phyloP scores from a whole-genome alignment of 2,888 invertebrate species.

The Notodonta ziczac region DNA sequence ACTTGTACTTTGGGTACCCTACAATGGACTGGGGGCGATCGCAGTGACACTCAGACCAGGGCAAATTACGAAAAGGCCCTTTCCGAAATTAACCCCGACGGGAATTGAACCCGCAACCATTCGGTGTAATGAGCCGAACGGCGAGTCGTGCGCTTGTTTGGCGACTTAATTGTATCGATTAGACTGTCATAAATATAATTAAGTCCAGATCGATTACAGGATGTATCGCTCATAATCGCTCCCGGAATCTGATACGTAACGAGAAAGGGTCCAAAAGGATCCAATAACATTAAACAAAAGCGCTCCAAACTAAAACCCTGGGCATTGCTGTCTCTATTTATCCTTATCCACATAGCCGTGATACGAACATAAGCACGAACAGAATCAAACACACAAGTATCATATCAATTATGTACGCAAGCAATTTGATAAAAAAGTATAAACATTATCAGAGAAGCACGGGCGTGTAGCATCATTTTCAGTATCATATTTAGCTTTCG shows the following conservation, averaged over 20 bases:
- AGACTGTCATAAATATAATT: too few relatives aligned
- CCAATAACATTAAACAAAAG: background rate
- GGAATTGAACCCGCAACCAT: too few relatives aligned
- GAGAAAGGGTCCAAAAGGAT: background rate
- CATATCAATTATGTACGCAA: constrained; percentile 1
- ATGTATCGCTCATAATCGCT: background rate
- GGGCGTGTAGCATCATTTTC: constrained; percentile 44
- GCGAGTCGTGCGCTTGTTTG: too few relatives aligned
- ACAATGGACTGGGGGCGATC: too few relatives aligned
- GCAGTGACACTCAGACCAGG: too few relatives aligned
- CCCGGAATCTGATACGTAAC: background rate
- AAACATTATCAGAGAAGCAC: constrained; percentile 39
- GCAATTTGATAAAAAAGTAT: constrained; percentile 32
- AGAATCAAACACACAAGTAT: background rate
- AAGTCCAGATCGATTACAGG: background rate
- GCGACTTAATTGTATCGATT: too few relatives aligned
- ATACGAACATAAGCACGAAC: background rate
- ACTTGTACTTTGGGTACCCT: too few relatives aligned
- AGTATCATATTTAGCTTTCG: constrained; percentile 51
- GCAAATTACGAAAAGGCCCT: too few relatives aligned
- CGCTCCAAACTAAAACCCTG: background rate
- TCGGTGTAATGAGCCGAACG: too few relatives aligned
- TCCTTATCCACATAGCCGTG: background rate
- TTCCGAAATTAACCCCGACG: too few relatives aligned
- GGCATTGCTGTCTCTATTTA: background rate